Conservation (phyloP, 2,113 vertebrate species). For the Campylomormyrus numenius region DNA sequence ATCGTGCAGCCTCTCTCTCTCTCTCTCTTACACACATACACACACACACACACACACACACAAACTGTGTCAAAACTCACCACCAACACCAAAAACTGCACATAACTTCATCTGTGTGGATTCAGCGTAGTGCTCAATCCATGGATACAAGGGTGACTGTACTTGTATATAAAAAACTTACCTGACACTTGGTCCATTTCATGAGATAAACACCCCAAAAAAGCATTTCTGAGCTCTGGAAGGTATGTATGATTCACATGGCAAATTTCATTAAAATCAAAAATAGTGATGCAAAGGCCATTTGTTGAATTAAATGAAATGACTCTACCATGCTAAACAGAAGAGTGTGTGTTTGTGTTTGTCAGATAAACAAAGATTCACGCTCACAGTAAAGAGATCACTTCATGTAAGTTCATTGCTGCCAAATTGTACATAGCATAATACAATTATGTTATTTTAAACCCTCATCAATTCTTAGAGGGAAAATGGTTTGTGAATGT, state of each 20-base stretch:
- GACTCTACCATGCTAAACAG: too few relatives aligned
- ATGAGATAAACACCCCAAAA: too few relatives aligned
- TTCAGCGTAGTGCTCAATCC: neutral
- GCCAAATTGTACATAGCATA: neutral
- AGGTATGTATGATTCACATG: too few relatives aligned
- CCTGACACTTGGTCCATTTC: too few relatives aligned
- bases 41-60: neutral
- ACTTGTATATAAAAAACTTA: too few relatives aligned
- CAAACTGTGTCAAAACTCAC: neutral
- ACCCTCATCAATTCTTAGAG: neutral
- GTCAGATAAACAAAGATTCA: neutral
- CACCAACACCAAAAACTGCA: neutral
- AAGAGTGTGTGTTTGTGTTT: neutral
- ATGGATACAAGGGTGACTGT: too few relatives aligned
- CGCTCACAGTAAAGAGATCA: neutral
- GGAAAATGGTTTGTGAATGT: neutral
- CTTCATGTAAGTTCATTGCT: neutral
- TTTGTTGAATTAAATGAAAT: too few relatives aligned
- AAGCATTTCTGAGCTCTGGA: too few relatives aligned
- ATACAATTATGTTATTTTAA: neutral
- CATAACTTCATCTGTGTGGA: neutral
- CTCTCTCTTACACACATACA: too few relatives aligned
- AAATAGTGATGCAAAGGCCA: too few relatives aligned
- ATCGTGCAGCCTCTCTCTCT: neutral
- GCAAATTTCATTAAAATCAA: too few relatives aligned